A percentile compares a stretch with the other conserved stretches of the same genome.
phyloP scores from a whole-genome alignment of 2,888 invertebrate genomes.

The Branchipolynoe longqiensis region DNA sequence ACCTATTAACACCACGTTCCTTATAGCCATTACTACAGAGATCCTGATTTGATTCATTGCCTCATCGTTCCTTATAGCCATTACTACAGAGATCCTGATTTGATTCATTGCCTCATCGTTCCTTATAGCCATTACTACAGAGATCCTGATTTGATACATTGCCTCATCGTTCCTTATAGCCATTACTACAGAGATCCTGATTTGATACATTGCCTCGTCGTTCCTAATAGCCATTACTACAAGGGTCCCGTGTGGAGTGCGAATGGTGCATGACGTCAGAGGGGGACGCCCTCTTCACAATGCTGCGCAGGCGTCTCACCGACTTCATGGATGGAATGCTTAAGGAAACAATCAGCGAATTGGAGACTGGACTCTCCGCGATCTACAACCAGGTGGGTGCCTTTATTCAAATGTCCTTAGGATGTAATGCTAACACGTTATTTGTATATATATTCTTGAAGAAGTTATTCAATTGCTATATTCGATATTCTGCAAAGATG shows the following conservation, averaged over 20 bases:
- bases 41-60: too few relatives aligned
- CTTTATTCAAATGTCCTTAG: background rate
- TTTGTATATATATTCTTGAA: background rate
- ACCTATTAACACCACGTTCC: too few relatives aligned
- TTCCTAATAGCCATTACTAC: background rate
- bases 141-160: too few relatives aligned
- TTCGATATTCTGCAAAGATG: too few relatives aligned
- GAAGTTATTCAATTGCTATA: too few relatives aligned
- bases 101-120: too few relatives aligned
- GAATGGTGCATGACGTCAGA: slow-evolving; percentile 17
- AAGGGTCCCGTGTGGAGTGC: slow-evolving; percentile 10
- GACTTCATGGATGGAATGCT: slow-evolving; percentile 15
- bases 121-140: too few relatives aligned
- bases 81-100: too few relatives aligned
- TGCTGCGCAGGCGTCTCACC: slow-evolving; percentile 5
- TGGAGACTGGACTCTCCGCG: background rate
- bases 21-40: too few relatives aligned
- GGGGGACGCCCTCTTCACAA: slow-evolving; percentile 8
- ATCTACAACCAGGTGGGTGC: slow-evolving; percentile 30
- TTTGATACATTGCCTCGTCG: slow-evolving; percentile 8
- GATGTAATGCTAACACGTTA: background rate
- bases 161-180: too few relatives aligned
- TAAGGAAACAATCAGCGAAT: background rate
- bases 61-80: too few relatives aligned
- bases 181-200: too few relatives aligned